A percentile compares a stretch with the other conserved stretches of the same genome.
Conservation (phyloP, 2,797 vertebrate species). For the Apodemus agrarius region DNA sequence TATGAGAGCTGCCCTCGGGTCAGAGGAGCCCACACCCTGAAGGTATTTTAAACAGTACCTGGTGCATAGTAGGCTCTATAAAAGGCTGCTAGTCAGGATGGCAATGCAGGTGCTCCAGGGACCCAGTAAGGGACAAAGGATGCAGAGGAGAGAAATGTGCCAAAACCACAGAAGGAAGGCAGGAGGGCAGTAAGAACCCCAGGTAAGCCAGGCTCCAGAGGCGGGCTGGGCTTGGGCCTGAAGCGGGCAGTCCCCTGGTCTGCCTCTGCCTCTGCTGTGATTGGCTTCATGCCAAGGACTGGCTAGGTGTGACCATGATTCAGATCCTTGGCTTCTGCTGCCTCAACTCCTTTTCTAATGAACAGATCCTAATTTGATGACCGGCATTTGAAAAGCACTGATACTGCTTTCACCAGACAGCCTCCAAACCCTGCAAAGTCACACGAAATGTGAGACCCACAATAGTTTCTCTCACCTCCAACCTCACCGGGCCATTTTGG, state of each 20-base stretch:
- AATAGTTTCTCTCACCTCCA: not conserved
- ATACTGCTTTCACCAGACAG: not conserved
- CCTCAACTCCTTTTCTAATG: not conserved
- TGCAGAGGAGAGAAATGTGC: not conserved
- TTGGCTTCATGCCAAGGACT: not conserved
- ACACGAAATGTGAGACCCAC: not conserved
- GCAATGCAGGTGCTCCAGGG: not conserved
- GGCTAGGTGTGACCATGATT: not conserved
- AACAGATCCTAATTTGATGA: constrained; percentile 36
- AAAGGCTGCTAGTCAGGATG: not conserved
- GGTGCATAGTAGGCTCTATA: not conserved
- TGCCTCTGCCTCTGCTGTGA: not conserved
- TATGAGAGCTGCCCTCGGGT: not conserved
- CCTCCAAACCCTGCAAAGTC: not conserved
- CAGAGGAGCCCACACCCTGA: not conserved
- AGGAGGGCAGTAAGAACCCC: not conserved
- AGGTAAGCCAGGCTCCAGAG: not conserved
- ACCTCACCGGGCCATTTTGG: not conserved
- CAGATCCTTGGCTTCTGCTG: not conserved
- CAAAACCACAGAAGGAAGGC: not conserved
- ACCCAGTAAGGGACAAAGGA: not conserved
- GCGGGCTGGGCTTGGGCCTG: not conserved
- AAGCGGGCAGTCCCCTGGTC: fast-evolving
- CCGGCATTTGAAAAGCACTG: not conserved
- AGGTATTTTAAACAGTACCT: not conserved